Base-by-base conservation (phyloP, 1,140 invertebrate genomes). In the Drosophila leontia region DNA sequence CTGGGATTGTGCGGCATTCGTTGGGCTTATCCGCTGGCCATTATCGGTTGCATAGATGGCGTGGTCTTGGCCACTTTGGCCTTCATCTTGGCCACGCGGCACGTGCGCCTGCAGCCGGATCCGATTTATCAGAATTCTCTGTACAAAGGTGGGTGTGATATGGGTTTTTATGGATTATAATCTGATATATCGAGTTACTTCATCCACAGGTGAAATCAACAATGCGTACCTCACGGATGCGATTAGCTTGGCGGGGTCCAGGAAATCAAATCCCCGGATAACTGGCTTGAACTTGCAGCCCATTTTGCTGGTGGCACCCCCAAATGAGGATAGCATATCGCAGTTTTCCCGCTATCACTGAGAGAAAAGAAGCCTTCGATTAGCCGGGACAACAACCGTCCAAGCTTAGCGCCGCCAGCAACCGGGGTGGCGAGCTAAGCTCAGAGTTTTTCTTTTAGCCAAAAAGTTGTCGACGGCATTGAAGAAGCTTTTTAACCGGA, bases 1-100 rank as follows among this genome's bases (percentile, higher is more conserved):
- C 94, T 96, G 76, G 96, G 96, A 44, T 94, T 96, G 11, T 99
- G 99, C 92, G 96, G 96, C 41, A 95, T 99, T 17, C 95, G 98
- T 75, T 99, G 99, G 99, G 98, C 98, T 1, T 99, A 98, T 93
- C 95, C 99, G 8, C 94, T 99, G 65, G 98, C 98, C 13, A 96
- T 98, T 55, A 98, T 99, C 53, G 96, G 97, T 0, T 97, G 98
- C 67, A 94, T 99, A 71, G 98, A 99, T 93, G 97, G 97, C 32
- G 94, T 97, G 11, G 97, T 98, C 55, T 94, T 99, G 50, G 95
- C 98, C 0, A 96, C 97, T 7, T 94, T 99, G 35, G 98, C 98
- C 8, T 99, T 99, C 92, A 98, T 99, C 80, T 94, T 99, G 70
- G 98, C 98, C 15, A 97, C 97, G 2, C 94, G 97, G 68, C 97